Evolutionary conservation across 2,888 invertebrate genomes (phyloP), one percentile per base, ranked within the genome.

Genomic region (Allophyes oxyacanthae): DNA sequence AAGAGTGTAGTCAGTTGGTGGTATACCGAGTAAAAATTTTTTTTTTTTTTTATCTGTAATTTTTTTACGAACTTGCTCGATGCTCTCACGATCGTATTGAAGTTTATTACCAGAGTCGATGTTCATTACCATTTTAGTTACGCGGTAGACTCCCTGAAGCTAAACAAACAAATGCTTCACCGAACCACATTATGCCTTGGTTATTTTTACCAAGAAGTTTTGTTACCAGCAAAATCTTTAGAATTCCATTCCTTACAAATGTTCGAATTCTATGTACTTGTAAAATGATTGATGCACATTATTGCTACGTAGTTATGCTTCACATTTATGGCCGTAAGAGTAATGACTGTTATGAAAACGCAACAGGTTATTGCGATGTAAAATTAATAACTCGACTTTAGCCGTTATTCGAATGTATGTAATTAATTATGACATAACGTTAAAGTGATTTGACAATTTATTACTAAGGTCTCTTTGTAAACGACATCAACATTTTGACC

Each of bases 391-490:
- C 41, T 41, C n/a, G n/a, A n/a, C 14, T 38, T 52, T 14, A 65
- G 46, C 41, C 32, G 65, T 50, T 63, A 62, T 48, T 64, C 33
- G 7, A 50, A 44, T 44, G 34, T 63, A 44, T 44, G 34, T 63
- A 63, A 75, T 77, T 75, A 65, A 42, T 44, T 51, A 52, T 67
- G 58, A 63, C 48, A 63, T 77, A 71, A 75, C 56, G 38, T 33
- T 55, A 41, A 36, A 64, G 36, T 65, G 56, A 74, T 62, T 65
- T 65, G 62, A 64, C 44, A 66, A 54, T 64, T 67, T 64, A 44
- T 61, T 60, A 44, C 42, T 13, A 26, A 20, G 13, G 26, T 30
- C 7, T 28, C 25, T 50, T 46, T 2, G 28, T 28, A 45, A 44
- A 33, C 20, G n/a, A 34, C 33, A 13, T 52, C 49, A 52, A 25